Percentiles rank a stretch among this genome's conserved stretches.
Conservation (phyloP, 1,140 invertebrate genomes). For the Caenorhabditis latens region DNA sequence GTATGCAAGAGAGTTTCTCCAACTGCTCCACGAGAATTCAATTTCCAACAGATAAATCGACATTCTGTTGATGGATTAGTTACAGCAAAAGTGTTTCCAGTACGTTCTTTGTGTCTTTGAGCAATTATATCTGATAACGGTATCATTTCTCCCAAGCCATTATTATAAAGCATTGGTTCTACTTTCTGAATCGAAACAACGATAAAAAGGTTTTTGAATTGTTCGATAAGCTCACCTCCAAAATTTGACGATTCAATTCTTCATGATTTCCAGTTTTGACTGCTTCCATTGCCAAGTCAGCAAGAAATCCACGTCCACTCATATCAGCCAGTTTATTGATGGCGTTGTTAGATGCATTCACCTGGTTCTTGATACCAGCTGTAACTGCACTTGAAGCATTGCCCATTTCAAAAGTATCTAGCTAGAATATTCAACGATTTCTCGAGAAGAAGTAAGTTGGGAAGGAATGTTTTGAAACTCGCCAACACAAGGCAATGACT, state of each 20-base stretch:
- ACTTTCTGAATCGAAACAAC: conserved; percentile 82
- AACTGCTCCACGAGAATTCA: conserved; percentile 82
- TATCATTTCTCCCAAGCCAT: conserved; percentile 89
- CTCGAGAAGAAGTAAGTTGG: not conserved
- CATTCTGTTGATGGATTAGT: conserved; percentile 28
- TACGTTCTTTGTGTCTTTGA: conserved; percentile 87
- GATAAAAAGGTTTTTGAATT: conserved; percentile 5
- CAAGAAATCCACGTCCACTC: conserved; percentile 87
- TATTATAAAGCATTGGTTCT: conserved; percentile 92
- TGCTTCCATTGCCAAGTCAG: conserved; percentile 93
- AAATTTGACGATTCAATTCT: conserved; percentile 89
- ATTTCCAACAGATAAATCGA: conserved; percentile 62
- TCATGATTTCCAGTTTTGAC: conserved; percentile 86
- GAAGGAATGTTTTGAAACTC: not conserved
- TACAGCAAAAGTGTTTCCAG: conserved; percentile 82
- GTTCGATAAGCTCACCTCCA: conserved; percentile 79
- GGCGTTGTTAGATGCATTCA: conserved; percentile 69
- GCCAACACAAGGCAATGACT: no score
- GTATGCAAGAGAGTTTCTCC: conserved; percentile 94
- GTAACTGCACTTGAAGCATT: conserved; percentile 73
- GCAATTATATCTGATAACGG: conserved; percentile 89
- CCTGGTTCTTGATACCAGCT: conserved; percentile 74
- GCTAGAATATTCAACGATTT: not conserved
- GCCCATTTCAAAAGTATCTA: conserved; percentile 62
- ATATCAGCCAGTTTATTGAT: conserved; percentile 74